Conservation (phyloP, 2,113 vertebrate genomes). For the Butorides virescens region DNA sequence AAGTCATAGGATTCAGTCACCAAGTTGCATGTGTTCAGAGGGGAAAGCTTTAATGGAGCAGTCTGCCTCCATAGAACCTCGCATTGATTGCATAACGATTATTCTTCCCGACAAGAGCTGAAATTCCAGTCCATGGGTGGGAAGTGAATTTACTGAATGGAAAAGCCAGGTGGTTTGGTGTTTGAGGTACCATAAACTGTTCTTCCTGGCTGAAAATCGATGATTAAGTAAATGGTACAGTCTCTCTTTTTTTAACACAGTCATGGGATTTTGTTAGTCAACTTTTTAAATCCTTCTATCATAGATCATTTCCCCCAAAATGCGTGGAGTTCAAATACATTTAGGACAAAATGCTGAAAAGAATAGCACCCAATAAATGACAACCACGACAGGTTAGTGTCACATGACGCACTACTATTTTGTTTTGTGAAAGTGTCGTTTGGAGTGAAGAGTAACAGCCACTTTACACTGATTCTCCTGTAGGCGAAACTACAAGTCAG, state of each 20-base stretch:
- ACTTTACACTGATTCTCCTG: background rate
- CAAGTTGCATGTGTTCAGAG: background rate
- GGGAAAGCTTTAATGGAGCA: background rate
- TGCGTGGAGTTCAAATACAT: background rate
- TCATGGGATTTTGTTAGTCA: background rate
- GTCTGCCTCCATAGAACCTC: rapidly evolving
- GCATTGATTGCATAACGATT: background rate
- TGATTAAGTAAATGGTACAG: background rate
- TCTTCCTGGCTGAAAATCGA: background rate
- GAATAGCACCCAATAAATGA: background rate
- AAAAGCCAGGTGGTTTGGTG: background rate
- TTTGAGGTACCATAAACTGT: background rate
- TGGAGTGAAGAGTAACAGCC: background rate
- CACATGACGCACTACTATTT: background rate
- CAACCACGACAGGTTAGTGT: background rate
- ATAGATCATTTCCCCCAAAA: background rate
- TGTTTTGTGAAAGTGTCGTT: background rate
- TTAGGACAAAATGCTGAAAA: background rate
- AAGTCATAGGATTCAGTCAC: background rate
- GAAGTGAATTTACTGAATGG: background rate
- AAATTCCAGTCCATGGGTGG: background rate
- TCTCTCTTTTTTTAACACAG: background rate
- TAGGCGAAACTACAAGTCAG: background rate
- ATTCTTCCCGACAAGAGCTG: background rate
- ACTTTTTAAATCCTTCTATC: background rate